Evolutionary conservation across 2,888 invertebrate species (phyloP), one percentile per base, ranked within the genome.

Genomic region (Auanema freiburgensis): DNA sequence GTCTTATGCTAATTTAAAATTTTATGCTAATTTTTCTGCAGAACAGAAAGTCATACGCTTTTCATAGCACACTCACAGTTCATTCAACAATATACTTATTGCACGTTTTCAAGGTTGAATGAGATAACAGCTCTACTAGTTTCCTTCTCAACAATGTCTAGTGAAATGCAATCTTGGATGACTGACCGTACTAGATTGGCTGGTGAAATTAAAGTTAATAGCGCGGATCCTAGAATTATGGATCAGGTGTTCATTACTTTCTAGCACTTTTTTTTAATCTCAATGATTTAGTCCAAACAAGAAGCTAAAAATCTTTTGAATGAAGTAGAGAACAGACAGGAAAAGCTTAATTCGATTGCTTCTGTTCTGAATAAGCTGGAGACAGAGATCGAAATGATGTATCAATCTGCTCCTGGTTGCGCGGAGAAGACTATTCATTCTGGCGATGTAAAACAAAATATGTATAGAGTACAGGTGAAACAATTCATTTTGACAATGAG

Each of bases 161-260:
- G 74, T 8, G 64, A 69, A 50, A 72, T 76, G 62, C 79, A 80
- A 61, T 79, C 79, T 21, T 81, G 81, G 78, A 75, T 79, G 66
- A 78, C 75, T 5, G 75, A 74, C 46, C 50, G 69, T 18, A 73
- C 70, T 6, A 57, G 69, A 12, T 16, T 61, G 3, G 69, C 67
- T 21, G 74, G 74, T n/a, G 72, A 74, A 42, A 67, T 76, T 50
- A 65, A 69, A 11, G 71, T 69, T 54, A 65, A 62, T 14, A 74
- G 76, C 0, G 77, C 74, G 16, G 74, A 80, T 61, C 72, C 75
- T 8, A 51, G 6, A 53, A 5, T 24, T 53, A 24, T 24, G 24
- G 18, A 53, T 10, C 18, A 23, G 18, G 24, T 23, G 23, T 6
- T 21, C 24, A 11, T 10, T 21, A 24, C 21, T 6, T 4, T 41